Base-by-base conservation (phyloP, 2,888 invertebrate species). In the Drosophila birchii region DNA sequence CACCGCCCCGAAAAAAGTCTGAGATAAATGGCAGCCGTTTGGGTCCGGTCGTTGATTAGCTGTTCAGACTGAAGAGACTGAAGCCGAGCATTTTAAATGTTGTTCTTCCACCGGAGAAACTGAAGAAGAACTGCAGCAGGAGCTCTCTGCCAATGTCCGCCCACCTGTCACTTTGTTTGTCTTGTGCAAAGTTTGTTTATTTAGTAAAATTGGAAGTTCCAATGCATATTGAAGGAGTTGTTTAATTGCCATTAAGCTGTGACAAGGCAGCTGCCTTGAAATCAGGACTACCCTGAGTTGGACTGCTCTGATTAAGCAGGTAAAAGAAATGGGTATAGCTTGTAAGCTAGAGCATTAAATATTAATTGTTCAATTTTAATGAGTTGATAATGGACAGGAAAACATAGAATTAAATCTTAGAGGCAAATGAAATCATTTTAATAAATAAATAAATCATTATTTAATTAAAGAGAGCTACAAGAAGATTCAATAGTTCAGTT, bases 31-130 rank as follows among this genome's bases (percentile, higher is more conserved):
- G 62, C 57, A 73, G 68, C 53, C 53, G 63, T 47, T 78, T 67
- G 62, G 54, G 57, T 69, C 62, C 64, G 76, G 51, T 59, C 76
- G 68, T 75, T 78, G 68, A 81, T 76, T 86, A 80, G 86, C 84
- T 76, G 56, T 41, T 57, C 23, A 57, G 51, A 43, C 39, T 14
- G 41, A 43, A 41, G 12, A 26, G 32, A 34, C 41, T 26, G 54
- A 26, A 71, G 18, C 41, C 49, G 58, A 38, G 51, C 34, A 78
- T 84, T 71, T 67, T 18, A 69, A 68, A 45, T 51, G 34, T 56
- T 67, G 66, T 53, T 47, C 51, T 61, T 55, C 20, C 36, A 32
- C 36, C 29, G 43, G 53, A 51, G 64, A 51, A 49, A 14, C 32
- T 41, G 60, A 9, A 60, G 60, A 60, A 14, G 56, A 43, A 43